These are phyloP conservation scores for Bombylius major DNA, from an alignment of 2,888 invertebrate genomes.

Conservation along the genomic window DNA sequence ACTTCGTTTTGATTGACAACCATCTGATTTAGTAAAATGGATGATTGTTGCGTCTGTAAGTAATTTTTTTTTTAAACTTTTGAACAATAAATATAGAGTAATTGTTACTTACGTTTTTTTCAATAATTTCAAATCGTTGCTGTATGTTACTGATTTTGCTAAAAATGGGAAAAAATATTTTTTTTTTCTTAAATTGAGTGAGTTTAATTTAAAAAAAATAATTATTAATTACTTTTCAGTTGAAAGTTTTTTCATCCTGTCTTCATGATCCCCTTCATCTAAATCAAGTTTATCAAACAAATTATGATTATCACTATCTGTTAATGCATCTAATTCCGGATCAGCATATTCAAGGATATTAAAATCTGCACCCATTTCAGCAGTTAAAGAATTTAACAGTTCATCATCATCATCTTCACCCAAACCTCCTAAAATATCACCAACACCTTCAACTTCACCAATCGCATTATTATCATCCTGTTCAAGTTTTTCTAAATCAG, in stretches of 20 bases:
- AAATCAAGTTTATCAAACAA: constrained; percentile 76
- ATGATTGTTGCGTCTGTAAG: not conserved
- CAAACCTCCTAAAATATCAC: constrained; percentile 68
- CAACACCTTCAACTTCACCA: constrained; percentile 53
- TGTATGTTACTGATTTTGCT: not conserved
- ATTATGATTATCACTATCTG: constrained; percentile 68
- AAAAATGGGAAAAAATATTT: not conserved
- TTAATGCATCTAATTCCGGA: constrained; percentile 74
- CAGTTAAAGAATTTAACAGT: constrained; percentile 52
- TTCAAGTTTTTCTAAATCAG: constrained; percentile 55
- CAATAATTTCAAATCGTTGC: not conserved
- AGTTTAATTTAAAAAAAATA: no score
- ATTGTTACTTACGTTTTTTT: not conserved
- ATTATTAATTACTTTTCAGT: constrained; percentile 3
- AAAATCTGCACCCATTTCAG: constrained; percentile 89
- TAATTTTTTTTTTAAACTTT: no score
- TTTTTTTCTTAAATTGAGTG: no score
- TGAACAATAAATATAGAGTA: no score
- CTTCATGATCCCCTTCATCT: constrained; percentile 61
- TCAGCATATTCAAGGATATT: constrained; percentile 93
- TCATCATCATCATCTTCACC: constrained; percentile 85
- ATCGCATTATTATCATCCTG: constrained; percentile 47
- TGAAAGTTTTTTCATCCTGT: constrained; percentile 31
- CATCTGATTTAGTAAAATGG: not conserved
- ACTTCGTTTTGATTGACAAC: not conserved